These are phyloP conservation scores for Mesembrinibis cayennensis DNA, from an alignment of 2,113 vertebrate species.

Conservation along the genomic window DNA sequence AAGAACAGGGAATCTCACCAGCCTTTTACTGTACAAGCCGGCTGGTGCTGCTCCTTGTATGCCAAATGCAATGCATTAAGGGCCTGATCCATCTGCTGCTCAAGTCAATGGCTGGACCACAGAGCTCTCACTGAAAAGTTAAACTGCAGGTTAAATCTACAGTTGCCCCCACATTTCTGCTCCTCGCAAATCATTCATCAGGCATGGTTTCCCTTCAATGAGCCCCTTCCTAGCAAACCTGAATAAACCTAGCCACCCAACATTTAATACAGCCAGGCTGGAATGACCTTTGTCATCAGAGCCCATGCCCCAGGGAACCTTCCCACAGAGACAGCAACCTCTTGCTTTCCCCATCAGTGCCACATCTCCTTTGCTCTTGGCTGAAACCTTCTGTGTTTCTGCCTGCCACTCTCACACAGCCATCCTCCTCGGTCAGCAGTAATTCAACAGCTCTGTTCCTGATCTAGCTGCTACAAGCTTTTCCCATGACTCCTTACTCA, in stretches of 20 bases:
- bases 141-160: background rate
- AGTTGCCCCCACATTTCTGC: background rate
- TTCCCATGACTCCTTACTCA: background rate
- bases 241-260: background rate
- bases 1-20: background rate
- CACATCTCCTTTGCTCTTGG: background rate
- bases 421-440: background rate
- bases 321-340: background rate
- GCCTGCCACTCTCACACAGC: background rate
- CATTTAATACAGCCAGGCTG: background rate
- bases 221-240: background rate
- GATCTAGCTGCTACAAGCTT: background rate
- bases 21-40: background rate
- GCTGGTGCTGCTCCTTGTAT: background rate
- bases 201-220: background rate
- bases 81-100: background rate
- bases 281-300: background rate
- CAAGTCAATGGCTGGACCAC: background rate
- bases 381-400: background rate
- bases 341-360: background rate
- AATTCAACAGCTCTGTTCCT: background rate
- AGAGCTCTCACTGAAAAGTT: background rate
- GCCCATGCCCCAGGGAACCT: background rate
- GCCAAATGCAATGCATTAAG: background rate
- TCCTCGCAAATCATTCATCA: background rate